Base-by-base conservation (phyloP, 1,140 invertebrate genomes). In the Caenorhabditis tropicalis region DNA sequence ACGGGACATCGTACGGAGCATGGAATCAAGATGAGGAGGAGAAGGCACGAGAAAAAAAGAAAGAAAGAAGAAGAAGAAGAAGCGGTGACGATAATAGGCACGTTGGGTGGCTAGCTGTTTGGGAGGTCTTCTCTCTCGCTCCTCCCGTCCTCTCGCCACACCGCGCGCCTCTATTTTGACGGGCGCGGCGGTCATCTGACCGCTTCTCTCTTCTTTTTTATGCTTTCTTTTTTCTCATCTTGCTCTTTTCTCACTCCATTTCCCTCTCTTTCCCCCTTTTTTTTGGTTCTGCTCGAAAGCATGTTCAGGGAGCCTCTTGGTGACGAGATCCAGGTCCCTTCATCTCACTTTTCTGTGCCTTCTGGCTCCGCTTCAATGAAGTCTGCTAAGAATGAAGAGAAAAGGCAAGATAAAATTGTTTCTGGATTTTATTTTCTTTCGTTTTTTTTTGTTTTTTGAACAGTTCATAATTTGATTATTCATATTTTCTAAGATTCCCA, bases 111-210 rank as follows among this genome's bases (percentile, higher is more conserved):
- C 29, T 5, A 43, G 29, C 15, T 46, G 33, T 2, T 43, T 74
- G 65, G 65, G 65, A 43, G 65, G 65, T 74, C 65, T 74, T 74
- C 65, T 43, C 29, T 24, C 12, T 36, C 24, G 31, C 31, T 10
- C 36, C 31, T 29, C 29, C n/a, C 36, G 29, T 43, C 65, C 12
- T 43, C 65, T 24, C 65, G n/a, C 36, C 65, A 24, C 65, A 31
- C 21, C 65, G 65, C 33, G 65, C 65, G 65, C 65, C 65, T 74
- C 65, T 74, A 74, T 74, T 74, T 74, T 74, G 65, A 74, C 65
- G 33, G 65, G 65, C 65, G 65, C 65, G 65, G 33, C 65, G 65
- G 65, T 74, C 65, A 74, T 74, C 65, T 74, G 65, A 74, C 65
- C 36, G 36, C 65, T 74, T 74, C 65, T 74, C 36, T 74, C 65